Evolutionary conservation across 2,113 vertebrate genomes (phyloP).

Genomic region (Copsychus sechellarum): DNA sequence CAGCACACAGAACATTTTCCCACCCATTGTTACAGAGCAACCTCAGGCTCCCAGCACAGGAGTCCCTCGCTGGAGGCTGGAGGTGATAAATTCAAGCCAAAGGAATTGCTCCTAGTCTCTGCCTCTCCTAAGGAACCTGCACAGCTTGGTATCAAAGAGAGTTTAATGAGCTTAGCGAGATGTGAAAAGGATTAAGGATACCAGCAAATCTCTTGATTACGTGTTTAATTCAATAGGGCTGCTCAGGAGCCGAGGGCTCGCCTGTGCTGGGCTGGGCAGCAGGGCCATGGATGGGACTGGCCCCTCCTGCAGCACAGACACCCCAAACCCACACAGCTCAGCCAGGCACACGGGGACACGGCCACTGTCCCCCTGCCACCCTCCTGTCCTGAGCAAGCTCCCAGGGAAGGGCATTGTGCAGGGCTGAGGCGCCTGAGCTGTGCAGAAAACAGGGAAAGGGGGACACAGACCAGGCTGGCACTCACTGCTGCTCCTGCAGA

Average conservation of each 20-base stretch:
- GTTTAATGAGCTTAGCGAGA: constrained; percentile 63
- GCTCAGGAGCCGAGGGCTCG: background rate
- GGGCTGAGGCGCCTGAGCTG: background rate
- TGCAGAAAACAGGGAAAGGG: background rate
- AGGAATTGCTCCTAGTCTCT: background rate
- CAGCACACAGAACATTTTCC: constrained; percentile 42
- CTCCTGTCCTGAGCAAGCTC: background rate
- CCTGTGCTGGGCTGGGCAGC: background rate
- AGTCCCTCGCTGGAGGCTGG: background rate
- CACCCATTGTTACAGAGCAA: constrained; percentile 48
- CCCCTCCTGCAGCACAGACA: background rate
- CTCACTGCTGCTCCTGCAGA: background rate
- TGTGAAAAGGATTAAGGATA: constrained; percentile 64
- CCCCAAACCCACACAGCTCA: background rate
- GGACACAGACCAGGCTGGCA: background rate
- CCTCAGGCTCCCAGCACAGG: background rate
- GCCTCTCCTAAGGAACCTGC: constrained; percentile 36
- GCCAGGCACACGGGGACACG: rapidly evolving
- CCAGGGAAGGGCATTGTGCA: rapidly evolving
- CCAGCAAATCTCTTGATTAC: constrained; percentile 62
- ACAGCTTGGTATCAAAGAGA: constrained; percentile 60
- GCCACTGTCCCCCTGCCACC: background rate
- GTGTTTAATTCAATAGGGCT: constrained; percentile 53
- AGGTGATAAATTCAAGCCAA: constrained; percentile 21
- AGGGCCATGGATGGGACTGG: background rate